phyloP scores from a whole-genome alignment of 30 jellyfish, hydroid and myxozoan species.

The Chrysaora quinquecirrha region DNA sequence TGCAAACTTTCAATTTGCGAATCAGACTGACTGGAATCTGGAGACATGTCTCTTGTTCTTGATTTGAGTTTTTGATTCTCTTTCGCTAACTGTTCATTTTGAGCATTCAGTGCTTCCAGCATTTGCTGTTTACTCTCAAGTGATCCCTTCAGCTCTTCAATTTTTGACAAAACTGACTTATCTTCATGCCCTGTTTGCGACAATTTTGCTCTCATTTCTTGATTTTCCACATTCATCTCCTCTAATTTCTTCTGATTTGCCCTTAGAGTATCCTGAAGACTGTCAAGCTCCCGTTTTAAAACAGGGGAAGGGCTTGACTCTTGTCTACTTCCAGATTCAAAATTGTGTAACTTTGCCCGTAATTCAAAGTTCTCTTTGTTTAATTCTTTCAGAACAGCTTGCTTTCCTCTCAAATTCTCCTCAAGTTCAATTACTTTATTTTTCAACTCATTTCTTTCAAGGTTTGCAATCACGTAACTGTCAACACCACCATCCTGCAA shows the following conservation, averaged over 20 bases:
- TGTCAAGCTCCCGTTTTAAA: conserved; percentile 60
- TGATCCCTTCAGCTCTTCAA: conserved; percentile 56
- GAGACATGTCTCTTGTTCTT: conserved; percentile 21
- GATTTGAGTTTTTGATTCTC: conserved; percentile 49
- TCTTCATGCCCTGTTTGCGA: conserved; percentile 74
- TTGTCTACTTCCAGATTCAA: conserved; percentile 43
- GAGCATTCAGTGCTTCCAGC: conserved; percentile 63
- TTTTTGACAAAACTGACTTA: conserved; percentile 44
- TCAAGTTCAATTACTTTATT: conserved; percentile 75
- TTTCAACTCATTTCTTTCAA: conserved; percentile 70
- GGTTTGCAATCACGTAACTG: conserved; percentile 72
- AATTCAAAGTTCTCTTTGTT: conserved; percentile 78
- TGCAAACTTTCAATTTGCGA: conserved; percentile 71
- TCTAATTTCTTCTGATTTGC: conserved; percentile 60
- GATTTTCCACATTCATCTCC: conserved; percentile 67
- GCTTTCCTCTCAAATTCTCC: conserved; percentile 80
- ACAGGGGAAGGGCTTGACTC: conserved; percentile 76
- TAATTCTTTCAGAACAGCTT: conserved; percentile 63
- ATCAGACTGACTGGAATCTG: conserved; percentile 58
- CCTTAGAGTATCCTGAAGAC: conserved; percentile 59
- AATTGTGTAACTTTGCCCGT: conserved; percentile 49
- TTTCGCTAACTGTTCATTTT: conserved; percentile 52
- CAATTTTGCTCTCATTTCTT: conserved; percentile 62
- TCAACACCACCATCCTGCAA: conserved; percentile 73
- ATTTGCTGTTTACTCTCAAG: conserved; percentile 61